These are phyloP conservation scores for Plagodis dolabraria DNA, from an alignment of 2,888 invertebrate genomes.

Conservation along the genomic window DNA sequence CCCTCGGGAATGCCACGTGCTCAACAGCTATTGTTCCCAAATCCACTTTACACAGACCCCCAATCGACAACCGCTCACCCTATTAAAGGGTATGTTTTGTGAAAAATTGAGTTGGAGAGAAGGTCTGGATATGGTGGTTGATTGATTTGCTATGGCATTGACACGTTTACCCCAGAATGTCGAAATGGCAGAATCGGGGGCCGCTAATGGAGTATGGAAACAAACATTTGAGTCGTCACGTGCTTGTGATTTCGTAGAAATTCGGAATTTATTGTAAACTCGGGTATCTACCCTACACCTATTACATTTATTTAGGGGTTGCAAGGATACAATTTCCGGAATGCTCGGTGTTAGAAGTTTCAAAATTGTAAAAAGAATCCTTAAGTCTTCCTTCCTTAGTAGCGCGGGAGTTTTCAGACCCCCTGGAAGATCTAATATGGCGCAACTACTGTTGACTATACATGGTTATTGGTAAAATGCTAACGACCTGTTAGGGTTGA, in stretches of 20 bases:
- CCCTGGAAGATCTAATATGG: no score
- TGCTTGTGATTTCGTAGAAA: constrained; percentile 51
- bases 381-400: no score
- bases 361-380: no score
- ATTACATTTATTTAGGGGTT: constrained; percentile 6
- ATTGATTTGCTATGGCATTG: constrained; percentile 50
- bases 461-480: no score
- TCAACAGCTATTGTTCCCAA: constrained; percentile 48
- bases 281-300: neutral
- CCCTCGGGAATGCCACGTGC: constrained; percentile 62
- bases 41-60: constrained; percentile 48
- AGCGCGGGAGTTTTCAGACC: no score
- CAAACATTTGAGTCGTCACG: constrained; percentile 59
- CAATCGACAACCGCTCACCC: constrained; percentile 10
- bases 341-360: neutral
- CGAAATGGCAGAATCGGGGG: constrained; percentile 54
- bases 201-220: constrained; percentile 63
- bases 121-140: constrained; percentile 49
- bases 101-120: constrained; percentile 15
- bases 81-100: constrained; percentile 3
- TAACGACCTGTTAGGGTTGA: no score
- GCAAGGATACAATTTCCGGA: constrained; percentile 1
- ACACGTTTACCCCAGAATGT: constrained; percentile 65
- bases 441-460: no score
- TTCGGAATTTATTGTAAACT: constrained; percentile 35